These are phyloP conservation scores for Drosophila rellima DNA, from an alignment of 2,888 invertebrate species.

Conservation along the genomic window DNA sequence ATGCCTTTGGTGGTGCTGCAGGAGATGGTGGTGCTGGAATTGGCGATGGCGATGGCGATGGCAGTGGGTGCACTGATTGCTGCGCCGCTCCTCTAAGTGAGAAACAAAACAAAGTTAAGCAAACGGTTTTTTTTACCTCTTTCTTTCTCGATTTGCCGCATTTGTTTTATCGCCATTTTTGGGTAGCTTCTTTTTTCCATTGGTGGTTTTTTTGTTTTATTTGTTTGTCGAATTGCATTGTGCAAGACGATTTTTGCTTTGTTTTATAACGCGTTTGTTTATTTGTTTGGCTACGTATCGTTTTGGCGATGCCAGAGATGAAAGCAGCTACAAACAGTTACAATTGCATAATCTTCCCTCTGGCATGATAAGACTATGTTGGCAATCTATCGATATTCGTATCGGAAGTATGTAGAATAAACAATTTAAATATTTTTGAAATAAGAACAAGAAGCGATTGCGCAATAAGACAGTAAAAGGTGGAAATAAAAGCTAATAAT, in stretches of 20 bases:
- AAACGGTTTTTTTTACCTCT: slow-evolving; percentile 36
- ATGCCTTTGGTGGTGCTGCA: slow-evolving; percentile 19
- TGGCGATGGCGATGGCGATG: slow-evolving; percentile 44
- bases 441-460: no score
- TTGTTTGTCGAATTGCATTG: slow-evolving; percentile 59
- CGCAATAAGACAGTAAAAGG: no score
- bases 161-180: slow-evolving; percentile 74
- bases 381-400: not conserved
- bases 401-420: not conserved
- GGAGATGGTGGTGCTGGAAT: slow-evolving; percentile 67
- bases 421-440: not conserved
- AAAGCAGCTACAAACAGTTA: slow-evolving; percentile 22
- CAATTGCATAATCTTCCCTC: slow-evolving; percentile 47
- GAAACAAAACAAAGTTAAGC: slow-evolving; percentile 61
- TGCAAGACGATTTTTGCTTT: slow-evolving; percentile 58
- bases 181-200: slow-evolving; percentile 74
- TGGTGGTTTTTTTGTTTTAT: slow-evolving; percentile 20
- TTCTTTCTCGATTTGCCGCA: slow-evolving; percentile 59
- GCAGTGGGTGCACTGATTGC: slow-evolving; percentile 72
- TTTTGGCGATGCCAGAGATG: slow-evolving; percentile 29
- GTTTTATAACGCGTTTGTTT: slow-evolving; percentile 49
- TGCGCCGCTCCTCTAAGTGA: slow-evolving; percentile 69
- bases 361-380: slow-evolving; percentile 9
- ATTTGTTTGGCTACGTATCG: slow-evolving; percentile 29
- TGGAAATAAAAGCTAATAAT: no score